Base-by-base conservation (phyloP, 1,140 invertebrate species). In the Drosophila melanica region DNA sequence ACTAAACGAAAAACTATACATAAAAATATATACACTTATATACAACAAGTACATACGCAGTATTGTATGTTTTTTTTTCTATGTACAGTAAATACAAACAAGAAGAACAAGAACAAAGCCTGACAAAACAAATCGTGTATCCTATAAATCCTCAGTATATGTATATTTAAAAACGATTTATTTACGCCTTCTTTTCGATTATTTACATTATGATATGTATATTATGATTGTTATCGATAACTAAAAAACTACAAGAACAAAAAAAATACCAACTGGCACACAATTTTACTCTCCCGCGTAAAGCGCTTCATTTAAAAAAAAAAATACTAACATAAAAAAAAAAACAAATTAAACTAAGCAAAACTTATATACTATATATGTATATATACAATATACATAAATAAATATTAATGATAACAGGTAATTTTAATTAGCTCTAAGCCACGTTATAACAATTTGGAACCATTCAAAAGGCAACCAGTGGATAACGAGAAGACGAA, bases 351-450 rank as follows among this genome's bases (percentile, higher is more conserved):
- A 64, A 73, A 45, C 48, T 72, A 71, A 70, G 55, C 27, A 42
- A 76, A 84, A 70, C 54, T 71, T 67, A 81, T 78, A 75, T 77
- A 66, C 67, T 77, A 77, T 75, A 70, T 57, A 75, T 65, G 78
- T 64, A 70, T 75, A 74, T 72, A 60, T 66, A 75, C 51, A 33
- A 66, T 81, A 80, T 67, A 75, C 33, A 85, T 69, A 85, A 73
- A 79, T n/a, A 76, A 84, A 72, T 64, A 73, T 75, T 80, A 77
- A 75, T 68, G 80, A 82, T 81, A 73, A 65, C 75, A 64, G 48
- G 55, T 86, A 86, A 76, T 82, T 86, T 86, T 87, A 86, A 89
- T 82, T 86, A 87, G 79, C 30, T 48, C 14, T 86, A 86, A 86
- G 82, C 64, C 67, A 70, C 67, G 63, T 77, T 71, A 77, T 47